Base-by-base conservation (phyloP, 2,797 vertebrate species). In the Microchirus variegatus region DNA sequence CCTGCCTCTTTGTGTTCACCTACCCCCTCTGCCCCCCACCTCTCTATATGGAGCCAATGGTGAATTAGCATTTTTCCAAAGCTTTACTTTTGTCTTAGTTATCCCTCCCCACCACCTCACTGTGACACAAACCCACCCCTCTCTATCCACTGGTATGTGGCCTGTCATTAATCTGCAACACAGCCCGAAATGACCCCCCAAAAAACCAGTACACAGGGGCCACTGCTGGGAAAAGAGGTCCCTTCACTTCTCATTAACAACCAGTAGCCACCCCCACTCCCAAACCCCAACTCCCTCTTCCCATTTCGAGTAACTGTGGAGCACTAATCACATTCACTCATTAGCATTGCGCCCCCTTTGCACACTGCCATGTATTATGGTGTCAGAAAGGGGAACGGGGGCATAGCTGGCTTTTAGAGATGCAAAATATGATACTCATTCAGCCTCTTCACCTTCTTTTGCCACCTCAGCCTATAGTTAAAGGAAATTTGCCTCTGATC, bases 41-140 rank as follows among this genome's bases (percentile, higher is more conserved):
- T 67, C 38, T 40, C 49, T 71, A 59, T 64, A 38, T 53, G 2
- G 17, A 71, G 73, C 80, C 79, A 85, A 72, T 73, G 69, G 78
- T 84, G 80, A 91, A 91, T 93, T 91, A 76, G 84, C 89, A 90
- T 93, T 91, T 92, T 90, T 87, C 82, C 83, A 81, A 70, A 67
- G 88, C 85, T 86, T 84, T 82, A 88, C 83, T 84, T 90, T 90
- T 90, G 87, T 92, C 84, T 91, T 90, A 88, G 74, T 71, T 79
- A 76, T 75, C 77, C 78, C 77, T 66, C 72, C 57, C 51, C 70
- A 42, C 67, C 62, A 71, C 63, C 70, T 54, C 67, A 17, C 10
- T 43, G 0, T 15, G 22, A 41, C 53, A 40, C 47, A 41, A 26
- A 10, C 18, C 31, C 49, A 19, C 46, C 37, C 17, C 17, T 55